phyloP scores from a whole-genome alignment of 2,797 vertebrate species.

The Silurus aristotelis region DNA sequence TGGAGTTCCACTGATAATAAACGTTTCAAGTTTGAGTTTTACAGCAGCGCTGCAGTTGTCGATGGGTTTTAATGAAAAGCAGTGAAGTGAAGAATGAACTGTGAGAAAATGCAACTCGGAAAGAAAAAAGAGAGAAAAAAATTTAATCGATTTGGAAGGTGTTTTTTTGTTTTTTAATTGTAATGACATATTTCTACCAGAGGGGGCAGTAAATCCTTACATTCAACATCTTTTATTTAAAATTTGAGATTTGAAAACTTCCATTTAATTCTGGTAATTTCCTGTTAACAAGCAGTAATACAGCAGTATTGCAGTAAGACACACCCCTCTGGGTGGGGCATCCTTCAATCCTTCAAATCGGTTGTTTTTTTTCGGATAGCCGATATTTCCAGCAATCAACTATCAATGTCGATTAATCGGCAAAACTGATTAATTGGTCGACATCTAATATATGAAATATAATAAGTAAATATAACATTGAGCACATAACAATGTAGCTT shows the following conservation, averaged over 20 bases:
- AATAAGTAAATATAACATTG: too few species aligned
- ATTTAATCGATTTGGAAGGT: neutral
- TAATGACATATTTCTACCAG: neutral
- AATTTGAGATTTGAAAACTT: neutral
- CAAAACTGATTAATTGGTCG: too few species aligned
- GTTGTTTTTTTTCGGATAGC: too few species aligned
- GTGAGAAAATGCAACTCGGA: neutral
- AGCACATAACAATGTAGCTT: neutral
- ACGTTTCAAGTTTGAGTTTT: neutral
- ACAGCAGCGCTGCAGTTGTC: neutral
- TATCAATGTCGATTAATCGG: too few species aligned
- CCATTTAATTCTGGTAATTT: neutral
- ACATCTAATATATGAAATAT: too few species aligned
- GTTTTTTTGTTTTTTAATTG: neutral
- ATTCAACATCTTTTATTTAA: neutral
- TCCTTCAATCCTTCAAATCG: too few species aligned
- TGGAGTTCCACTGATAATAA: neutral
- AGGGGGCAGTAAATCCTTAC: neutral
- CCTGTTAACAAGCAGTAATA: neutral
- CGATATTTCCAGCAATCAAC: too few species aligned
- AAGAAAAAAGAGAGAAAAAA: neutral
- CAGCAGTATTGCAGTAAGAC: neutral
- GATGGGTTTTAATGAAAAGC: neutral
- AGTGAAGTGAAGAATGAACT: neutral
- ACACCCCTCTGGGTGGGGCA: neutral